phyloP scores from a whole-genome alignment of 2,888 invertebrate genomes.

The Trachelus iudaicus region DNA sequence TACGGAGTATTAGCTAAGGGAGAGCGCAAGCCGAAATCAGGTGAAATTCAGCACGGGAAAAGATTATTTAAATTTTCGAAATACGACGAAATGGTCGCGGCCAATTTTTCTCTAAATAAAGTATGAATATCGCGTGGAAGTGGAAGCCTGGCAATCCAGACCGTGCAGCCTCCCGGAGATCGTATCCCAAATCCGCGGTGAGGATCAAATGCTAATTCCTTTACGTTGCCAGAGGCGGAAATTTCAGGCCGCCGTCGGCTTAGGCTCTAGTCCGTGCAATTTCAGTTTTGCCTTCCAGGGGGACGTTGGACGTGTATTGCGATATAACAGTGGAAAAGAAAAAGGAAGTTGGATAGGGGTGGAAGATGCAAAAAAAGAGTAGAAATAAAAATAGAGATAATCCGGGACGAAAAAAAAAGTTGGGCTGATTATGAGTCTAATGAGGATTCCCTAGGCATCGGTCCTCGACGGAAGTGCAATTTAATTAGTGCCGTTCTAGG shows the following conservation, averaged over 20 bases:
- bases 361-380: not conserved
- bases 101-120: slow-evolving; percentile 19
- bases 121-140: slow-evolving; percentile 13
- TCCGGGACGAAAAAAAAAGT: not conserved
- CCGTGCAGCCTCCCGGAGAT: not conserved
- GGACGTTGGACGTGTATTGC: not conserved
- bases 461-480: not conserved
- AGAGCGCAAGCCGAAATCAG: not conserved
- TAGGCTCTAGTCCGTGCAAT: not conserved
- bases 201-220: slow-evolving; percentile 57
- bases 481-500: not conserved
- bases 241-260: slow-evolving; percentile 30
- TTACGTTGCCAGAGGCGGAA: slow-evolving; percentile 51
- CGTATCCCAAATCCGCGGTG: slow-evolving; percentile 1
- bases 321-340: not conserved
- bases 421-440: not conserved
- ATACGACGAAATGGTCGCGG: not conserved
- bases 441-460: slow-evolving; percentile 4
- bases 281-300: not conserved
- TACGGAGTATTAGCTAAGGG: not conserved
- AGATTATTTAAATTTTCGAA: slow-evolving; percentile 1
- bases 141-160: not conserved
- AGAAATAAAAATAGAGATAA: not conserved
- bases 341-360: not conserved
- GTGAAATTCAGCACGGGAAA: not conserved